Base-by-base conservation (phyloP, 2,797 vertebrate species). In the Lophotriccus pileatus region DNA sequence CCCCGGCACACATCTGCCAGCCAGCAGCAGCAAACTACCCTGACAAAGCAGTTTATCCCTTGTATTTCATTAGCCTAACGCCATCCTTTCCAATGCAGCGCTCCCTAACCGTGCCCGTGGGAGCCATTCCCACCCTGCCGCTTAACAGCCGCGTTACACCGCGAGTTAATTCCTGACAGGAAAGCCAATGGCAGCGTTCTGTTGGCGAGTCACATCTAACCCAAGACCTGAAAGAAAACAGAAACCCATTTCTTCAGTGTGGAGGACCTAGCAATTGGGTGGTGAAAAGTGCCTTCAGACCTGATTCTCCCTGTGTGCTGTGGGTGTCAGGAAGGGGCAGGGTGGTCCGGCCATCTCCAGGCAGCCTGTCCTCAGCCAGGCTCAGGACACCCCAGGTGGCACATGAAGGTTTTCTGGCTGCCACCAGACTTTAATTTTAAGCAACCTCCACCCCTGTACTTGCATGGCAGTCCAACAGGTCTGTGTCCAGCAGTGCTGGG, bases 401-500 rank as follows among this genome's bases (percentile, higher is more conserved):
- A 44, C 4, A 3, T 0, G 30, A 60, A 46, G 69, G 21, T 13
- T 39, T 37, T 24, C 50, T 76, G 76, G 44, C 50, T 52, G 52
- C 41, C 6, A 1, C 39, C 74, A 64, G n/a, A 36, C 24, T 68
- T 53, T 30, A 13, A 49, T 43, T 50, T 52, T 62, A 58, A 69
- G 37, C n/a, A 41, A 6, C 7, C 47, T 66, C 6, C 13, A 46
- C 8, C 5, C 46, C 2, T 16, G 53, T 25, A 53, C 15, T 34
- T 55, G 28, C 60, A 73, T 0, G 4, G 77, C 63, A 82, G 77
- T 32, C 63, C 70, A 59, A 13, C 0, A 13, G 34, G 69, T 43
- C n/a, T 0, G 0, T 8, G 25, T 2, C 19, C 37, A 32, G 12
- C 3, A 0, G 32, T 4, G 7, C 10, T 2, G 15, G 12, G 18